Base-by-base conservation (phyloP, 2,113 vertebrate genomes). In the Gymnocephalus cernua region DNA sequence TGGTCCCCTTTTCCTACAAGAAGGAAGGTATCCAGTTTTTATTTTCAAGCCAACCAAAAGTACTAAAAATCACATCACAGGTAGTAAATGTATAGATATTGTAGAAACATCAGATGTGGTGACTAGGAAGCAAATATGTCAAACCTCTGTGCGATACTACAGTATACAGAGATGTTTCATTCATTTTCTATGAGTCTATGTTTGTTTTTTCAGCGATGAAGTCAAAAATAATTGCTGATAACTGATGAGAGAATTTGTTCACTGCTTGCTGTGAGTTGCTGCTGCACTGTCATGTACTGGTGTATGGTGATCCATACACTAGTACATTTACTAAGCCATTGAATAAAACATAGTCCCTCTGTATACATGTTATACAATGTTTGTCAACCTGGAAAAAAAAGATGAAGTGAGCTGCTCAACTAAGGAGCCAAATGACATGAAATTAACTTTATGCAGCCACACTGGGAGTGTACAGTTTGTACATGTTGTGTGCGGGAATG, bases 1-100 rank as follows among this genome's bases (percentile, higher is more conserved):
- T 94, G 93, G 2, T 89, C 95, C 0, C 89, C 94, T 92, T 97
- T 96, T 44, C 94, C 96, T 95, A 75, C 13, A 14, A 53, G 6
- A 79, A 19, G 0, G 7, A 58, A 70, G 18, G 12, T 0, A 29
- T 47, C 1, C 5, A 8, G 18, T n/a, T 10, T 19, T 44, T 1
- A 53, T 23, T 44, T 41, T 15, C 53, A 59, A 56, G 13, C 48
- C 6, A 68, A 7, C 3, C n/a, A 47, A 56, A 2, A 35, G 35
- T 5, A 25, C 56, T 45, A 2, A 35, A 54, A 35, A 70, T 27
- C 68, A 73, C 27, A 6, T 38, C 3, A 44, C 13, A 6, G 4
- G 50, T 16, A n/a, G 23, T 45, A 45, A 11, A 6, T 11, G 3
- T 51, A 54, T 10, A 54, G 16, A 58, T 15, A 38, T 23, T 54